Base-by-base conservation (phyloP, 2,888 invertebrate species). In the Synanthedon vespiformis region DNA sequence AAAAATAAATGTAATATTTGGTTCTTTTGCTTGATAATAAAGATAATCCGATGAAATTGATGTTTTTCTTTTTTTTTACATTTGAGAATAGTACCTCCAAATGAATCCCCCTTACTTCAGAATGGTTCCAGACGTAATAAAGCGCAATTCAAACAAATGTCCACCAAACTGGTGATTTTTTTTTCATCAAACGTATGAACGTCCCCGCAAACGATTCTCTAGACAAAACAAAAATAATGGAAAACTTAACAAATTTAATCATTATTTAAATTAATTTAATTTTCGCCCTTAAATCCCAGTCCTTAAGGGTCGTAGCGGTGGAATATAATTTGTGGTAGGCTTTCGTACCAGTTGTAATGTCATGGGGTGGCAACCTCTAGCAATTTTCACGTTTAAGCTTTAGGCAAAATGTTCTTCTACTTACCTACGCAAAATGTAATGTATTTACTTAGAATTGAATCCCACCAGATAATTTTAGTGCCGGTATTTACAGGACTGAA, bases 361-460 rank as follows among this genome's bases (percentile, higher is more conserved):
- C 63, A 61, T 61, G 64, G 64, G 58, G 63, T 66, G 60, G 63
- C 68, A 61, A 71, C 64, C 68, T 63, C 64, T 57, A 70, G 71
- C 66, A 69, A 76, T 75, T 79, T 78, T 72, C 65, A 60, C 62
- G 63, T 67, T 63, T 70, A 62, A 60, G 63, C 62, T 65, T 61
- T 65, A 70, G 66, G 66, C 68, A 72, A 77, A 80, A 73, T 74
- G 76, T 72, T 66, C 72, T 70, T n/a, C n/a, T n/a, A n/a, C n/a
- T n/a, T n/a, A n/a, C 70, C 69, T 72, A 77, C 74, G 72, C 72
- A 75, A 70, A 77, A 69, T 57, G 72, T 73, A 73, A 77, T 72
- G 68, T 65, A 49, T 40, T 53, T 52, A 58, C 58, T 34, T 34
- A 34, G 34, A 34, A 34, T 22, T 22, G 5, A 22, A 22, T 22